A percentile compares a stretch with the other conserved stretches of the same genome.
These are phyloP conservation scores for Colletes latitarsis DNA, from an alignment of 1,140 invertebrate genomes.

Conservation along the genomic window DNA sequence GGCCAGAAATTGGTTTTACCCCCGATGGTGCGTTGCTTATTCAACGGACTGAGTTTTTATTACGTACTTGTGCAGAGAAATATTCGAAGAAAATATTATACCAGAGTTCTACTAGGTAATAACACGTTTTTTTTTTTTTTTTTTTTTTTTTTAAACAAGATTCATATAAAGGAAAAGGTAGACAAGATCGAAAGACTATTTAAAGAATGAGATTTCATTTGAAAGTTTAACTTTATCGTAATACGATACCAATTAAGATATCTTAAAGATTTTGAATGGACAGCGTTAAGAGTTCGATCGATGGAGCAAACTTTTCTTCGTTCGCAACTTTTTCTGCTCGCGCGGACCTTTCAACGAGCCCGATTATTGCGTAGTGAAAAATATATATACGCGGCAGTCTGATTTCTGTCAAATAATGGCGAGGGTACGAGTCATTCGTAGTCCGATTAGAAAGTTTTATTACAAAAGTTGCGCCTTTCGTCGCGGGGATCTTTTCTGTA, in stretches of 20 bases:
- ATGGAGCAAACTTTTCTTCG: not conserved
- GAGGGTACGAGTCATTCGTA: not conserved
- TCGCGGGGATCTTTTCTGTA: conserved; percentile 19
- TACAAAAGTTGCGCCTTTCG: conserved; percentile 52
- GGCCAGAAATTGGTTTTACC: not conserved
- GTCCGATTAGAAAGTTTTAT: conserved; percentile 53
- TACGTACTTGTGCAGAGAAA: not conserved
- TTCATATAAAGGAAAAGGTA: too few species aligned
- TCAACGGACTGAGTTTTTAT: not conserved
- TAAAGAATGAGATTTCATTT: too few species aligned
- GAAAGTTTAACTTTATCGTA: too few species aligned
- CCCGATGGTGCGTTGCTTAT: not conserved
- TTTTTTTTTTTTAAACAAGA: too few species aligned
- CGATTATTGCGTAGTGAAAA: not conserved
- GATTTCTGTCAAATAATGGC: not conserved
- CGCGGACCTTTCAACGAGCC: not conserved
- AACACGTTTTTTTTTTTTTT: too few species aligned
- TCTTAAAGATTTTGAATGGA: too few species aligned
- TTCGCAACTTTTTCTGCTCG: not conserved
- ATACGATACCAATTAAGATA: too few species aligned
- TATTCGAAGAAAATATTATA: too few species aligned
- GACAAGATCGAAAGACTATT: too few species aligned
- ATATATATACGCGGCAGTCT: not conserved
- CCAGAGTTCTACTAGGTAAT: too few species aligned
- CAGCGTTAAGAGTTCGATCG: not conserved